phyloP scores from a whole-genome alignment of 2,113 vertebrate species.

The Pelusios castaneus region DNA sequence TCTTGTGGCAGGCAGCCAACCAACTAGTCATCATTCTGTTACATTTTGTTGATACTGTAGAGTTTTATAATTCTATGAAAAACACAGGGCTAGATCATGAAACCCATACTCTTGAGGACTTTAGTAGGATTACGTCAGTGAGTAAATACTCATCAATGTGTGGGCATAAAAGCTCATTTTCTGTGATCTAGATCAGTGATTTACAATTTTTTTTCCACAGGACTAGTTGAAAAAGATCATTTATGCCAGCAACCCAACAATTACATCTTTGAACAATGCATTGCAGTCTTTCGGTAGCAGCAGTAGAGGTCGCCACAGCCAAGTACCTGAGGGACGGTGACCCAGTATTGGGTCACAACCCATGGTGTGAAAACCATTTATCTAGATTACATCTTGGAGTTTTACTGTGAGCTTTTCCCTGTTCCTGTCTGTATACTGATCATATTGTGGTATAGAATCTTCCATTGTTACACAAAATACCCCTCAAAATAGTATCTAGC shows the following conservation, averaged over 20 bases:
- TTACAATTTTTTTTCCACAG: too few relatives aligned
- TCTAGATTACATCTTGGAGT: accelerated
- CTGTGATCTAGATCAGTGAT: too few relatives aligned
- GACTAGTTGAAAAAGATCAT: too few relatives aligned
- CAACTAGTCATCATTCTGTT: neutral
- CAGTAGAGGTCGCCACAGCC: too few relatives aligned
- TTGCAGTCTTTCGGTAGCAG: too few relatives aligned
- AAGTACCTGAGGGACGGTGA: too few relatives aligned
- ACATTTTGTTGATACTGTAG: neutral
- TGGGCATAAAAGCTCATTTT: neutral
- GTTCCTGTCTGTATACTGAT: neutral
- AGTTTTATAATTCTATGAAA: neutral
- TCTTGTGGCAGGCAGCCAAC: neutral
- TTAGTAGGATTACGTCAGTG: neutral
- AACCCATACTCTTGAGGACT: neutral
- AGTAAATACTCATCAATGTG: neutral
- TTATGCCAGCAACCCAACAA: too few relatives aligned
- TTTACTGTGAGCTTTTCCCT: neutral
- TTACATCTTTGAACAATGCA: too few relatives aligned
- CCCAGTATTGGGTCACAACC: too few relatives aligned
- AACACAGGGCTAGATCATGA: neutral
- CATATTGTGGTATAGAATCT: neutral
- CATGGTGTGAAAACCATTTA: too few relatives aligned
- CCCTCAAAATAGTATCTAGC: neutral
- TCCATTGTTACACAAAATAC: neutral